Evolutionary conservation across 2,113 vertebrate genomes (phyloP), one percentile per base, ranked within the genome.

Genomic region (Prolemur simus): DNA sequence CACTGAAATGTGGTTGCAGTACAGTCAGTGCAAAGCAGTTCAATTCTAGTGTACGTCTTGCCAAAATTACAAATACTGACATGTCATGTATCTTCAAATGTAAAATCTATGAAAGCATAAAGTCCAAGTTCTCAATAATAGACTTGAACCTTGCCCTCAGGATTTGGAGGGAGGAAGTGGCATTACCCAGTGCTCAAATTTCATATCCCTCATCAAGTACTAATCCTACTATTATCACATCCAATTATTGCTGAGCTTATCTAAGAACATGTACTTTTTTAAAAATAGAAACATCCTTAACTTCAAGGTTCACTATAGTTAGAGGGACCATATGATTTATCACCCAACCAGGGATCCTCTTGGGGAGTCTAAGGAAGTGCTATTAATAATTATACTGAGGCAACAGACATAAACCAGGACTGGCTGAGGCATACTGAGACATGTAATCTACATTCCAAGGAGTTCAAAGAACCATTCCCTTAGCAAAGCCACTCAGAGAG

Each of bases 211-310:
- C 20, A 68, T 68, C 90, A 85, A 64, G 3, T 56, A 47, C 73
- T 87, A 94, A 92, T 76, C 3, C 45, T 64, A 42, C 29, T 71
- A 34, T 64, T 89, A 87, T 39, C 89, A 73, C 6, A 73, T 73
- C 37, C 21, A 87, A 77, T 68, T 49, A 27, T 68, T 69, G 82
- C 34, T 94, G 87, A 87, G 20, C 34, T 94, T 80, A 77, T 78
- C 27, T 74, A 94, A 90, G 20, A 87, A 86, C 5, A 54, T 5
- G 6, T 42, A n/a, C 12, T 82, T 85, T 92, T 90, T 84, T 1
- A 68, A 94, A 90, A 91, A 86, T 15, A 89, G 32, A 84, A 84
- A 78, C 68, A 8, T 34, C 32, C 91, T 95, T 71, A 89, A 74
- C 18, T 39, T 95, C 27, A 82, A 78, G 25, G 25, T 89, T 89